Evolutionary conservation across 2,113 vertebrate species (phyloP).

Genomic region (Anseranas semipalmata): DNA sequence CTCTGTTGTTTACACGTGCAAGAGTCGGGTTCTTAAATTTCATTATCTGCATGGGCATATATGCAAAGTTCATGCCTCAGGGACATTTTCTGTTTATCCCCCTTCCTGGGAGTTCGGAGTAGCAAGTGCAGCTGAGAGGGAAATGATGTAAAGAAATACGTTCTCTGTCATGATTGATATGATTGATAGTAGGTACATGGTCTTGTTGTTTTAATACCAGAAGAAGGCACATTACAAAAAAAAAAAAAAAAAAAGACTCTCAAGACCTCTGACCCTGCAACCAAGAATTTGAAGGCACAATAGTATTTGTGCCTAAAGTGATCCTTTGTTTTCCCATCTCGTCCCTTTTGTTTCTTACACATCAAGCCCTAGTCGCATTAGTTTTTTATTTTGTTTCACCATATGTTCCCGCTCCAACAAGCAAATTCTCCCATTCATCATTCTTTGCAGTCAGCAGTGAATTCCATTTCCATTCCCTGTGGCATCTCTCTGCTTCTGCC

Average conservation of each 20-base stretch:
- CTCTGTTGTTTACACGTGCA: not conserved
- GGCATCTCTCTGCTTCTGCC: not conserved
- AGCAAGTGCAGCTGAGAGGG: not conserved
- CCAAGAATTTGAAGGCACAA: not conserved
- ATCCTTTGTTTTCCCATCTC: not conserved
- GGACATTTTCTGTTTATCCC: not conserved
- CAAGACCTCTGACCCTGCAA: not conserved
- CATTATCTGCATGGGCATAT: not conserved
- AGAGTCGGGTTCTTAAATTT: not conserved
- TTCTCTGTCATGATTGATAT: not conserved
- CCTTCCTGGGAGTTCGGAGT: not conserved
- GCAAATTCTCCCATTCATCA: constrained; percentile 21
- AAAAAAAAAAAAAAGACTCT: not conserved
- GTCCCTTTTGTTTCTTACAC: not conserved
- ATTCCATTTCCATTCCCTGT: not conserved
- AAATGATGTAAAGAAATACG: not conserved
- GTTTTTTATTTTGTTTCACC: not conserved
- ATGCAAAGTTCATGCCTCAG: not conserved
- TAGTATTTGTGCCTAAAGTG: not conserved
- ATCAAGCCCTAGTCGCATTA: not conserved
- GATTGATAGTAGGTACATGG: not conserved
- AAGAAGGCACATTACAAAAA: not conserved
- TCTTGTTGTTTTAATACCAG: not conserved
- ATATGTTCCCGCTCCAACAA: not conserved
- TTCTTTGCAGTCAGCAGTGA: not conserved